Evolutionary conservation across 2,888 invertebrate genomes (phyloP), one percentile per base, ranked within the genome.

Genomic region (Oscheius myriophilus): DNA sequence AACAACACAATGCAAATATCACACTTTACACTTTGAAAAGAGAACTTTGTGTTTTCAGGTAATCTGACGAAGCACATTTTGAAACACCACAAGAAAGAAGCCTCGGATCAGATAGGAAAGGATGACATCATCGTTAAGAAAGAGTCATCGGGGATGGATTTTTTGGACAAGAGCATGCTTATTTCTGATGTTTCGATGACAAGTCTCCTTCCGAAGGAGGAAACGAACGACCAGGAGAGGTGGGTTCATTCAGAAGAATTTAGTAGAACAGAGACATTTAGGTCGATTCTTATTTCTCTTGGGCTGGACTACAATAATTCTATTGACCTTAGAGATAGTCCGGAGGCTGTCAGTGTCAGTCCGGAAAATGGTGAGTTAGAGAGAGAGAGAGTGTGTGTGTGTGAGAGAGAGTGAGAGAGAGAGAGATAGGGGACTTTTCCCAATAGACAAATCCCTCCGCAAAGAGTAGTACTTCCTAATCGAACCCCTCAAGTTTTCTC

Each of bases 111-210:
- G 68, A 84, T 87, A 67, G 84, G 83, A 52, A 86, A 82, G 65
- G 86, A 86, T 71, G 86, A 87, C 67, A 86, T 86, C 55, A 87
- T 87, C 68, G 81, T 86, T 43, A 84, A 85, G 67, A 86, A 86
- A 71, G 84, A 71, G 49, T 75, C 80, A 23, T 66, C 69, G 14
- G 80, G 81, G n/a, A 76, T 82, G 46, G 84, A 84, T 43, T 84
- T 85, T 53, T 70, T 84, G 23, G 84, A 84, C 66, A 81, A 82
- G 51, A 77, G 76, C 2, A 81, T 81, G 82, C 69, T 78, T 54
- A 76, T 81, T 12, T 61, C 42, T 21, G 54, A 55, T n/a, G 57
- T 43, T 2, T 43, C 58, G 9, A 42, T 55, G 26, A 33, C 33
- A 9, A 67, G 67, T 33, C 46, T 72, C 0, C 51, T 75, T 18